These are phyloP conservation scores for Morpho achilles DNA, from an alignment of 2,888 invertebrate species.

Conservation along the genomic window DNA sequence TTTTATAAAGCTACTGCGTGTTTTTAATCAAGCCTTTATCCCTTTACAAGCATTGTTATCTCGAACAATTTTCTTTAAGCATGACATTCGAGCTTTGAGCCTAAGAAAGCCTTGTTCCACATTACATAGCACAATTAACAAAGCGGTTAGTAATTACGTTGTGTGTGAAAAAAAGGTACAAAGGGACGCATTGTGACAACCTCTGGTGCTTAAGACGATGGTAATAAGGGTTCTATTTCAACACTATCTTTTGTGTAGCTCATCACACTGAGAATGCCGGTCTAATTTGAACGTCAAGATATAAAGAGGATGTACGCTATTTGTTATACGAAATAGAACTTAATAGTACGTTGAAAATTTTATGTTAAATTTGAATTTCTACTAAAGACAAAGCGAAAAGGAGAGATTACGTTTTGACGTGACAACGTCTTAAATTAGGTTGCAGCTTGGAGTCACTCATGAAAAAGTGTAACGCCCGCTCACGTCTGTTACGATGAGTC, in stretches of 20 bases:
- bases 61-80: constrained; percentile 20
- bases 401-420: too few relatives aligned
- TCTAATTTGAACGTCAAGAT: constrained; percentile 28
- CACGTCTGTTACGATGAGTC: too few relatives aligned
- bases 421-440: too few relatives aligned
- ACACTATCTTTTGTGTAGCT: constrained; percentile 1
- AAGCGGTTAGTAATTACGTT: constrained; percentile 38
- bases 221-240: constrained; percentile 14
- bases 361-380: constrained; percentile 14
- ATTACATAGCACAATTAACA: constrained; percentile 37
- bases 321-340: constrained; percentile 19
- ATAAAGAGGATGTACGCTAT: constrained; percentile 14
- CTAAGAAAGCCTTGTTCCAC: constrained; percentile 23
- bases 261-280: constrained; percentile 27
- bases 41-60: constrained; percentile 12
- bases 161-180: constrained; percentile 31
- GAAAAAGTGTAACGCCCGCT: too few relatives aligned
- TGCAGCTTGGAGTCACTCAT: too few relatives aligned
- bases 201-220: background rate
- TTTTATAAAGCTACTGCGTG: too few relatives aligned
- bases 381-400: constrained; percentile 1
- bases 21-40: background rate
- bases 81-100: constrained; percentile 18
- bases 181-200: constrained; percentile 13
- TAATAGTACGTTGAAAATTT: constrained; percentile 11